These are phyloP conservation scores for Argyrosomus japonicus DNA, from an alignment of 2,113 vertebrate species.

Conservation along the genomic window DNA sequence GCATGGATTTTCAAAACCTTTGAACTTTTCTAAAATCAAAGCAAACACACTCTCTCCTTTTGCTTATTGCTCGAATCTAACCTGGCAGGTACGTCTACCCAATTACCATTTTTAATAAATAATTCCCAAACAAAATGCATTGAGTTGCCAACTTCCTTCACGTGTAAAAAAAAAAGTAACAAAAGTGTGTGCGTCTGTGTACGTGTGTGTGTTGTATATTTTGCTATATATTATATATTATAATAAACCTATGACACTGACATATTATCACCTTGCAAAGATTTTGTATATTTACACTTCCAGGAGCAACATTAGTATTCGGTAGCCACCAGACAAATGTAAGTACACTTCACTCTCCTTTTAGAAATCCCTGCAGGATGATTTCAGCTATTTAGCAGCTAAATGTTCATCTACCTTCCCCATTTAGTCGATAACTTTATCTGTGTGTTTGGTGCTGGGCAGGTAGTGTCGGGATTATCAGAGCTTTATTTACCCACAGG, in stretches of 20 bases:
- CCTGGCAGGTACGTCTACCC: slow-evolving; percentile 19
- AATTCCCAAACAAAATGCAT: not conserved
- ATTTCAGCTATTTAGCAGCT: too few relatives aligned
- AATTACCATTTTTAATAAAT: slow-evolving; percentile 33
- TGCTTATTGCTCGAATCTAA: slow-evolving; percentile 34
- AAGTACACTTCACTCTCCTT: too few relatives aligned
- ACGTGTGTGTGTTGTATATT: too few relatives aligned
- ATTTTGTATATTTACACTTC: too few relatives aligned
- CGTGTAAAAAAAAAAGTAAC: not conserved
- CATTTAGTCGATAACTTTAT: not conserved
- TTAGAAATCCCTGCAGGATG: too few relatives aligned
- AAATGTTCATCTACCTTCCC: not conserved
- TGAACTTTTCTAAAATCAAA: slow-evolving; percentile 51
- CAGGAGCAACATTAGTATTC: too few relatives aligned
- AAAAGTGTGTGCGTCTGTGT: not conserved
- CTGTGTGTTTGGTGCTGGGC: not conserved
- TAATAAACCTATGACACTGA: too few relatives aligned
- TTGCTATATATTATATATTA: too few relatives aligned
- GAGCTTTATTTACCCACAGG: not conserved
- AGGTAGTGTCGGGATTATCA: not conserved
- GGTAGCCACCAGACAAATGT: too few relatives aligned
- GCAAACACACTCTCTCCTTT: slow-evolving; percentile 10
- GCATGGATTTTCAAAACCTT: slow-evolving; percentile 29
- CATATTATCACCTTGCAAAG: too few relatives aligned
- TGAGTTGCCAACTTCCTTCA: not conserved